These are phyloP conservation scores for Seira sanloemensis DNA, from an alignment of 2,888 invertebrate species.

Conservation along the genomic window DNA sequence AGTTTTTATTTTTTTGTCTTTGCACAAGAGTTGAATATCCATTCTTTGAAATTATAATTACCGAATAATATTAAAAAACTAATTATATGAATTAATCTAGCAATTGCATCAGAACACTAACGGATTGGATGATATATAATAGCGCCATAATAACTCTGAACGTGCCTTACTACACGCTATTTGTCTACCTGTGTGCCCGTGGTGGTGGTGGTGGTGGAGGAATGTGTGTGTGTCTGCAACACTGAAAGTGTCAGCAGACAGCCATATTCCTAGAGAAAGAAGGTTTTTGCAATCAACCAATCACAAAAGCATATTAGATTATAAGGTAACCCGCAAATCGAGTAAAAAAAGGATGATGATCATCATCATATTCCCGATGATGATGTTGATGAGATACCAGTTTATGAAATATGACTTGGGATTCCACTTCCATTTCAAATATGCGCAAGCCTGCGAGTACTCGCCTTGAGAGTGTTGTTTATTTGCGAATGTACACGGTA, in stretches of 20 bases:
- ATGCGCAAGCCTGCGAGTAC: neutral
- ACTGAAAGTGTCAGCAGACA: too few species aligned
- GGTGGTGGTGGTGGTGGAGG: neutral
- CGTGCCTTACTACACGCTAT: neutral
- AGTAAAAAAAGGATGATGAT: slow-evolving; percentile 12
- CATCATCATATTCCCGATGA: too few species aligned
- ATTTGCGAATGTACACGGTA: slow-evolving; percentile 41
- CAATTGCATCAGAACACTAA: slow-evolving; percentile 38
- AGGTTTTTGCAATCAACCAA: slow-evolving; percentile 42
- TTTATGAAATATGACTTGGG: slow-evolving; percentile 23
- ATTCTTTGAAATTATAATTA: slow-evolving; percentile 50
- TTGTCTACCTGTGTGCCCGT: neutral
- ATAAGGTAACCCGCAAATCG: slow-evolving; percentile 46
- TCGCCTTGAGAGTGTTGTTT: slow-evolving; percentile 37
- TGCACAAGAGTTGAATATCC: neutral
- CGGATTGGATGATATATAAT: slow-evolving; percentile 28
- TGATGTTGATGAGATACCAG: slow-evolving; percentile 11
- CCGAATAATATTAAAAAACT: slow-evolving; percentile 58
- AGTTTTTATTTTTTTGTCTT: neutral
- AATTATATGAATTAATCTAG: slow-evolving; percentile 57
- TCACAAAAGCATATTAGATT: slow-evolving; percentile 47
- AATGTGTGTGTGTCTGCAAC: too few species aligned
- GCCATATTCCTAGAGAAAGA: slow-evolving; percentile 46
- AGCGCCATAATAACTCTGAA: neutral
- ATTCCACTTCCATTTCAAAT: neutral